These are phyloP conservation scores for Erynnis tages DNA, from an alignment of 2,888 invertebrate species.

Conservation along the genomic window DNA sequence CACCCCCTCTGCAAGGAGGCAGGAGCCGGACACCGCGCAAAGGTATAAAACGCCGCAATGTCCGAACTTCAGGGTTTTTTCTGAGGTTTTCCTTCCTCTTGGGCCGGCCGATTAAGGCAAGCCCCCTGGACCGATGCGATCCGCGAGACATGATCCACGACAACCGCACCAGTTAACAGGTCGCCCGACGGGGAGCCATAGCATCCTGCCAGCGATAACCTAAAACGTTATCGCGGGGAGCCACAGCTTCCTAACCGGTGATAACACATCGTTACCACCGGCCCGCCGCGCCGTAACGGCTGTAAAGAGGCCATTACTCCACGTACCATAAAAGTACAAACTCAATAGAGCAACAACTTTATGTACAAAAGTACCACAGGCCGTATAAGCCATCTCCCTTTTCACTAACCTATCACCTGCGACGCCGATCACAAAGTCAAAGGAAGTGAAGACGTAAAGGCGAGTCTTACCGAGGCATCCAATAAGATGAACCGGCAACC, in stretches of 20 bases:
- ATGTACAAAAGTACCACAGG: not conserved
- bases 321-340: not conserved
- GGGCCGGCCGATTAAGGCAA: not conserved
- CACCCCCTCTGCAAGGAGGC: not conserved
- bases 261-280: not conserved
- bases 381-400: not conserved
- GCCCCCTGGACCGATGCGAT: not conserved
- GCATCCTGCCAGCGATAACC: too few species aligned
- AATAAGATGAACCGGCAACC: not conserved
- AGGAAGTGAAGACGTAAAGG: not conserved
- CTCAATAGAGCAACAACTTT: not conserved
- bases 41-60: not conserved
- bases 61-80: not conserved
- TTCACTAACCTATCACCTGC: not conserved
- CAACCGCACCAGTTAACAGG: not conserved
- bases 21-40: not conserved
- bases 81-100: not conserved
- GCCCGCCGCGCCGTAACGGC: not conserved
- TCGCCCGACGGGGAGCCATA: too few species aligned
- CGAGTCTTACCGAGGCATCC: not conserved
- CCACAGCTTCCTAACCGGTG: not conserved
- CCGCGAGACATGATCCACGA: not conserved
- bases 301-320: not conserved
- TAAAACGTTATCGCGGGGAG: too few species aligned
- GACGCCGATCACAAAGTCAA: not conserved